Base-by-base conservation (phyloP, 2,888 invertebrate species). In the Brenthis daphne region DNA sequence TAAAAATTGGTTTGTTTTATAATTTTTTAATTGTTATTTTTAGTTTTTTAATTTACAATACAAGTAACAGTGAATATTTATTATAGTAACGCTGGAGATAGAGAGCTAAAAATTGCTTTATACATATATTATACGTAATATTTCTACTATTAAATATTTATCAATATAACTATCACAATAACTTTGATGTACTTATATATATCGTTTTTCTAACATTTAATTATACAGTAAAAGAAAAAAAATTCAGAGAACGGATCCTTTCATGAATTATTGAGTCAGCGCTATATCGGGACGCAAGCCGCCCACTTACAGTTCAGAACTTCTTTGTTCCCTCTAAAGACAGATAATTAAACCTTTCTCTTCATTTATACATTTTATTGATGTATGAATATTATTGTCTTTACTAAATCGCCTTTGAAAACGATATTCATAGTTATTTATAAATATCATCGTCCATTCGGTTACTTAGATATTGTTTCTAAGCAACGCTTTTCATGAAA, bases 261-360 rank as follows among this genome's bases (percentile, higher is more conserved):
- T 73, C 69, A 68, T 75, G 74, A 76, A 68, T 64, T 72, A 73
- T 77, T 81, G 83, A 83, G 79, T 85, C 87, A 87, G 75, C 69
- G 74, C 82, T 86, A 86, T 81, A 85, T 86, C 78, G 79, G 84
- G 82, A 78, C 73, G 70, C 76, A 66, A 64, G 56, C 65, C 74
- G 68, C 75, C 75, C 68, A 74, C 76, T 68, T 70, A 70, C 65
- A 57, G 75, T 71, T 77, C 68, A 73, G 68, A 69, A 68, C 71
- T 74, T 78, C 78, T 75, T 75, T 79, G 79, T 80, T 76, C 76
- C 78, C 78, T 74, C 63, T 72, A 54, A 29, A 50, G 48, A 50
- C 24, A 33, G 29, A 69, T 57, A 37, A 72, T 64, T 64, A 43
- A 66, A 58, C 13, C 64, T 68, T 64, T 66, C 65, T 51, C 58